Evolutionary conservation across 2,888 invertebrate genomes (phyloP).

Genomic region (Tridacna gigas): DNA sequence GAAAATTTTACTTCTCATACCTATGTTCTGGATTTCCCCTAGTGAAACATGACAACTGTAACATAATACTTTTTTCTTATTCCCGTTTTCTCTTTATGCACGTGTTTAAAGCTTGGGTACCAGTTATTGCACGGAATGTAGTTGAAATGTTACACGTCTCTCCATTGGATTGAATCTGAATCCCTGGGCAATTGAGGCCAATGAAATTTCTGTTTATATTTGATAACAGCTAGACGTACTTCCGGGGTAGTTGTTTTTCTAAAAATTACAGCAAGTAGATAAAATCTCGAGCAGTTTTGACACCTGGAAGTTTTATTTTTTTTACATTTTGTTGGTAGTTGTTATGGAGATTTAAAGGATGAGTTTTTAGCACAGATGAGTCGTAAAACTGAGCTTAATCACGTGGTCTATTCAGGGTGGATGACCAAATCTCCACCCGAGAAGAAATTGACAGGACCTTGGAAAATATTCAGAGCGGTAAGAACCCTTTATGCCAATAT

Average conservation of each 20-base stretch:
- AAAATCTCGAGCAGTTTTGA: slow-evolving; percentile 1
- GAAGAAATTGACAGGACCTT: slow-evolving; percentile 87
- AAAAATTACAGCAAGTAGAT: not conserved
- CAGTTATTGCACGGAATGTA: slow-evolving; percentile 9
- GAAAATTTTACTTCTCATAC: no score
- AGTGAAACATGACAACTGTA: slow-evolving; percentile 4
- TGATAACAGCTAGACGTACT: slow-evolving; percentile 54
- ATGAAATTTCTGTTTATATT: not conserved
- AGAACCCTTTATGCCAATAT: slow-evolving; percentile 75
- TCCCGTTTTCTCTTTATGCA: not conserved
- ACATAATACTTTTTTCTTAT: not conserved
- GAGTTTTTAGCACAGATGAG: slow-evolving; percentile 29
- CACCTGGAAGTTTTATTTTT: not conserved
- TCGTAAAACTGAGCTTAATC: slow-evolving; percentile 69
- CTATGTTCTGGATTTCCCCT: slow-evolving; percentile 8
- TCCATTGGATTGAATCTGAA: slow-evolving; percentile 15
- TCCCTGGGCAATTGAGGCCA: not conserved
- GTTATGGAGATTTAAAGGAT: not conserved
- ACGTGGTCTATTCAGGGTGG: slow-evolving; percentile 89
- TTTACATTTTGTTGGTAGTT: not conserved
- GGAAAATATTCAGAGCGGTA: slow-evolving; percentile 92
- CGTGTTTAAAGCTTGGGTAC: not conserved
- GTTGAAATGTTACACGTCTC: slow-evolving; percentile 1
- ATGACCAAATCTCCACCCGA: slow-evolving; percentile 97
- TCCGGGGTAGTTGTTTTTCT: slow-evolving; percentile 55